Evolutionary conservation across 2,888 invertebrate species (phyloP).

Genomic region (Thereva unica): DNA sequence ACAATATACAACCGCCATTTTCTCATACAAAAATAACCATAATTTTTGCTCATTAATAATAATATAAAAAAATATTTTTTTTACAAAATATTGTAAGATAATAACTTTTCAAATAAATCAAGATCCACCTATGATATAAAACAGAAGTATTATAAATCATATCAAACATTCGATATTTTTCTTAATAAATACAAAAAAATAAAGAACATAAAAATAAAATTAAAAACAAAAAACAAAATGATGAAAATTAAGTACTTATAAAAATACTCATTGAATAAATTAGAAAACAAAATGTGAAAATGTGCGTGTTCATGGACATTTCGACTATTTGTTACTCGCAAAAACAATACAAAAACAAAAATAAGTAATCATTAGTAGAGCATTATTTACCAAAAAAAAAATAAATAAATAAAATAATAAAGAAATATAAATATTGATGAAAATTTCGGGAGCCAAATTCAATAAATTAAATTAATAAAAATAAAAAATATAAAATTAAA

Average conservation of each 20-base stretch:
- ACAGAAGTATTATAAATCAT: too few relatives aligned
- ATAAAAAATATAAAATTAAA: background rate
- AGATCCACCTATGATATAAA: too few relatives aligned
- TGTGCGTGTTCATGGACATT: slow-evolving; percentile 43
- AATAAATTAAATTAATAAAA: background rate
- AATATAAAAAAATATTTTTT: too few relatives aligned
- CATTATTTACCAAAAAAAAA: background rate
- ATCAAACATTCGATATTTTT: too few relatives aligned
- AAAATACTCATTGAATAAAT: background rate
- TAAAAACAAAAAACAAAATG: slow-evolving; percentile 3
- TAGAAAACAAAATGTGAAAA: slow-evolving; percentile 5
- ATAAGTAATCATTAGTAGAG: slow-evolving; percentile 4
- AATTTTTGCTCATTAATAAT: too few relatives aligned
- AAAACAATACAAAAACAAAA: background rate
- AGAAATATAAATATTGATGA: background rate
- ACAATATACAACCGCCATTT: too few relatives aligned
- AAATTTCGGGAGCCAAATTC: slow-evolving; percentile 25
- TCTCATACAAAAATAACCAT: too few relatives aligned
- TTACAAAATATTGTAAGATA: too few relatives aligned
- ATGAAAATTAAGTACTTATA: background rate
- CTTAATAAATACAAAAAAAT: too few relatives aligned
- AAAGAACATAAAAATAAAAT: too few relatives aligned
- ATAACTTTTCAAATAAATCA: too few relatives aligned
- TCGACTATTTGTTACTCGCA: slow-evolving; percentile 28
- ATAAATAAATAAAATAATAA: background rate